Evolutionary conservation across 1,140 invertebrate genomes (phyloP).

Genomic region (Drosophila quadrilineata): DNA sequence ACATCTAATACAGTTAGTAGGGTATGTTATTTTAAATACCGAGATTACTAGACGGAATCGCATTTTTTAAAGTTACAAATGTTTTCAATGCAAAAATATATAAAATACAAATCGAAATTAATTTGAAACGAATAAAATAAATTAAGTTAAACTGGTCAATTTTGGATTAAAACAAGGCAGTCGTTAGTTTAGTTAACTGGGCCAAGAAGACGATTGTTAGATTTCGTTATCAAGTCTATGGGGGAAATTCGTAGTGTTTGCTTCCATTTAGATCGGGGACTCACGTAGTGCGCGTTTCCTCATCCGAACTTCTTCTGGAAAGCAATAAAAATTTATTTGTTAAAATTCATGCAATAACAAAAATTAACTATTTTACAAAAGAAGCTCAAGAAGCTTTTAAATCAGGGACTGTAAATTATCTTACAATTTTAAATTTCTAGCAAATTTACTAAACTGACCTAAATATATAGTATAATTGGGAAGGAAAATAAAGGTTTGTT

Average conservation of each 20-base stretch:
- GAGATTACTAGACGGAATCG: constrained; percentile 38
- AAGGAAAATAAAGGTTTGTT: no score
- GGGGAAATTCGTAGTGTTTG: constrained; percentile 49
- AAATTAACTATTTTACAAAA: no score
- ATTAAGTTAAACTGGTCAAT: not conserved
- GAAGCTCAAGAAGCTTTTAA: no score
- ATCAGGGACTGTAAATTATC: no score
- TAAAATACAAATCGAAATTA: constrained; percentile 1
- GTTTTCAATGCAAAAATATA: not conserved
- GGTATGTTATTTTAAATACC: constrained; percentile 19
- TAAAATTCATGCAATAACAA: not conserved
- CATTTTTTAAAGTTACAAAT: constrained; percentile 20
- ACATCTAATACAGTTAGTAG: constrained; percentile 17
- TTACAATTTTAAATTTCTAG: no score
- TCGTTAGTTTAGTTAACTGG: constrained; percentile 37
- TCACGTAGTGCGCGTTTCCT: constrained; percentile 77
- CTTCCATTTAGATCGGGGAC: constrained; percentile 25
- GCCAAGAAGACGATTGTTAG: constrained; percentile 45
- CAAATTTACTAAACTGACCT: no score
- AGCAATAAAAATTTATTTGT: not conserved
- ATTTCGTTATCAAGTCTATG: constrained; percentile 50
- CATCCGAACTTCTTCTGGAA: constrained; percentile 75
- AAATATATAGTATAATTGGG: no score
- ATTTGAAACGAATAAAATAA: no score
- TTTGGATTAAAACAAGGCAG: not conserved